phyloP scores from a whole-genome alignment of 2,797 vertebrate genomes.

The Petrocephalus schoutedeni region DNA sequence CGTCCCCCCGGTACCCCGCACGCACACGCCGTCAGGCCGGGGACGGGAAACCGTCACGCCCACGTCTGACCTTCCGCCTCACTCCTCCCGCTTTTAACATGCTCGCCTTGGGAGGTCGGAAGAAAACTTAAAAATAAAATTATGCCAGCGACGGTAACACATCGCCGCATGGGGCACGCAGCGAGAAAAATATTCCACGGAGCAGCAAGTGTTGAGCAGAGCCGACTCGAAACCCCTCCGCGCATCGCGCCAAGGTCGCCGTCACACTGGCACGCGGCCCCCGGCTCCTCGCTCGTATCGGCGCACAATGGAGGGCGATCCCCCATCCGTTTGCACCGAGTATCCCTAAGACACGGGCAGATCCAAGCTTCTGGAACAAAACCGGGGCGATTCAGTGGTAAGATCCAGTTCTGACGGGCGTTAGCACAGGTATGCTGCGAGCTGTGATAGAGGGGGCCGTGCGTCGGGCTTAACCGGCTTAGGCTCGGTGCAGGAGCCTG shows the following conservation, averaged over 20 bases:
- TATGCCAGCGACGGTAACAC: background rate
- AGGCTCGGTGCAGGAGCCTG: conserved; percentile 7
- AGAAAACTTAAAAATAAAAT: background rate
- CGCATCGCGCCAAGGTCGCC: background rate
- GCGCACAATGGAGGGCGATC: conserved; percentile 15
- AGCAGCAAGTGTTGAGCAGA: too few relatives aligned
- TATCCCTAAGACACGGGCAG: background rate
- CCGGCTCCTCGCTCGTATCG: background rate
- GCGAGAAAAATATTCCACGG: background rate
- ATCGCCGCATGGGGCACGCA: background rate
- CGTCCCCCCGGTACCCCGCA: background rate
- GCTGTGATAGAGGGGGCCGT: conserved; percentile 25
- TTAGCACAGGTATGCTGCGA: conserved; percentile 24
- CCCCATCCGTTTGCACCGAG: background rate
- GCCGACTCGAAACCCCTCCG: background rate
- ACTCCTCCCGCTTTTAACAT: background rate
- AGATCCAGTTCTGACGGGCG: conserved; percentile 32
- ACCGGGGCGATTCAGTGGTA: background rate
- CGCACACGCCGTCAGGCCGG: background rate
- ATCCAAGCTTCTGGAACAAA: conserved; percentile 11
- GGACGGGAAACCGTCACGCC: background rate
- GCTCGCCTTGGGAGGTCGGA: background rate
- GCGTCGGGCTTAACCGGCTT: conserved; percentile 19
- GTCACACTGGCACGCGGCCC: background rate
- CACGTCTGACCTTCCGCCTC: background rate